Conservation (phyloP, 2,888 invertebrate genomes). For the Eupithecia dodoneata region DNA sequence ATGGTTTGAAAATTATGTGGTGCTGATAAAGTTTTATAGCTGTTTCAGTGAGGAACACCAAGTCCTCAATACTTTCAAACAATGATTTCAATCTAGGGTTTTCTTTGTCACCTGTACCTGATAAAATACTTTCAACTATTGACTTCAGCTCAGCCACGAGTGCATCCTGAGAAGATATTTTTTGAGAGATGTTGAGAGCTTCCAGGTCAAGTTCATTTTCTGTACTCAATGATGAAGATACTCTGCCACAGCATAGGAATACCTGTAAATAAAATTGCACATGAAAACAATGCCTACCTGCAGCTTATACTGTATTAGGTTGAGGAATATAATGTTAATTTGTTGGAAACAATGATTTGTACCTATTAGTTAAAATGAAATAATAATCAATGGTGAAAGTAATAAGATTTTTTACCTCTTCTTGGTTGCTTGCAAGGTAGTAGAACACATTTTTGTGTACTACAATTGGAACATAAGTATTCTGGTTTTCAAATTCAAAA, state of each 20-base stretch:
- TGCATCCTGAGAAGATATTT: constrained; percentile 62
- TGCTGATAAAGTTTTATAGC: constrained; percentile 62
- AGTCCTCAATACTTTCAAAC: constrained; percentile 68
- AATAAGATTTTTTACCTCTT: constrained; percentile 56
- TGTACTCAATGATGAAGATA: constrained; percentile 32
- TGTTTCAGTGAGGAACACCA: constrained; percentile 58
- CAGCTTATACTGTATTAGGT: not conserved
- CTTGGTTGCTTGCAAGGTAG: constrained; percentile 59
- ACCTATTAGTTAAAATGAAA: not conserved
- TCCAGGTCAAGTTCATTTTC: constrained; percentile 43
- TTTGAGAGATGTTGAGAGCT: constrained; percentile 45
- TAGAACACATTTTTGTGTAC: constrained; percentile 64
- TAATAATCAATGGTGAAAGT: not conserved
- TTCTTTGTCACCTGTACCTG: constrained; percentile 54
- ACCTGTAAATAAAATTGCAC: constrained; percentile 33
- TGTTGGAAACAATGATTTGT: not conserved
- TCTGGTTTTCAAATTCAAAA: constrained; percentile 58
- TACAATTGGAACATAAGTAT: constrained; percentile 58
- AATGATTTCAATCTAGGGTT: constrained; percentile 58
- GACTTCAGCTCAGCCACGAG: constrained; percentile 61
- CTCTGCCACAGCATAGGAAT: constrained; percentile 35
- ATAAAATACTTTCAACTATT: constrained; percentile 52
- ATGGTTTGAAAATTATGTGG: constrained; percentile 62
- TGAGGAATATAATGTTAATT: not conserved
- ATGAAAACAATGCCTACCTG: not conserved